phyloP scores from a whole-genome alignment of 1,140 invertebrate genomes.

The Drosophila arizonae region DNA sequence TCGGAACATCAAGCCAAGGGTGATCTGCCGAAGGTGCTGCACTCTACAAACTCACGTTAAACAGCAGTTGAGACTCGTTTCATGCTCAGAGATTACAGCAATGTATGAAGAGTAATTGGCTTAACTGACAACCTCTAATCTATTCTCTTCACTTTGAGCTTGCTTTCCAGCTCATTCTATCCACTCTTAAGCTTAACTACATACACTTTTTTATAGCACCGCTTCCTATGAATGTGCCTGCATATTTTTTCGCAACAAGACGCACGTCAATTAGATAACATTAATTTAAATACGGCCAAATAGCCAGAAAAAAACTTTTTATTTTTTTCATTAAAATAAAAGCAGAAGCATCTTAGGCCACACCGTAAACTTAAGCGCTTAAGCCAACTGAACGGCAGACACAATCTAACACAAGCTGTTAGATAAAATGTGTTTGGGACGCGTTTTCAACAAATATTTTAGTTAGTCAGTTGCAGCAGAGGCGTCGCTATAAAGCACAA shows the following conservation, averaged over 20 bases:
- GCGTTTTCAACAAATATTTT: slow-evolving; percentile 17
- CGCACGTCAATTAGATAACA: slow-evolving; percentile 37
- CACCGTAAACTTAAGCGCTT: slow-evolving; percentile 19
- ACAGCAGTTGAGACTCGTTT: no score
- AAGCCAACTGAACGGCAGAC: slow-evolving; percentile 4
- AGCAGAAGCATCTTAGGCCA: not conserved
- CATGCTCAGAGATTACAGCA: no score
- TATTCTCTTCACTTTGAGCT: no score
- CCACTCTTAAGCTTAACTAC: no score
- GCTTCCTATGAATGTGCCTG: slow-evolving; percentile 2
- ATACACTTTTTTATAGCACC: not conserved
- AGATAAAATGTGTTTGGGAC: slow-evolving; percentile 7
- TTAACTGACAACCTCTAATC: no score
- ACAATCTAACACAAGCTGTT: slow-evolving; percentile 2
- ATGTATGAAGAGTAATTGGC: no score
- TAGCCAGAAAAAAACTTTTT: not conserved
- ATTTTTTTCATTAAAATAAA: no score
- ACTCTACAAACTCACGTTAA: no score
- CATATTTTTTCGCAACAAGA: slow-evolving; percentile 2
- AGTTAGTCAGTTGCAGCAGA: not conserved
- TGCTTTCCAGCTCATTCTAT: no score
- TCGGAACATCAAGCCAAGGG: no score
- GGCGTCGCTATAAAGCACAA: not conserved
- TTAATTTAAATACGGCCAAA: slow-evolving; percentile 1
- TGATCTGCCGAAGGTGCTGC: no score